phyloP scores from a whole-genome alignment of 2,888 invertebrate genomes.

The Nudaria mundana region DNA sequence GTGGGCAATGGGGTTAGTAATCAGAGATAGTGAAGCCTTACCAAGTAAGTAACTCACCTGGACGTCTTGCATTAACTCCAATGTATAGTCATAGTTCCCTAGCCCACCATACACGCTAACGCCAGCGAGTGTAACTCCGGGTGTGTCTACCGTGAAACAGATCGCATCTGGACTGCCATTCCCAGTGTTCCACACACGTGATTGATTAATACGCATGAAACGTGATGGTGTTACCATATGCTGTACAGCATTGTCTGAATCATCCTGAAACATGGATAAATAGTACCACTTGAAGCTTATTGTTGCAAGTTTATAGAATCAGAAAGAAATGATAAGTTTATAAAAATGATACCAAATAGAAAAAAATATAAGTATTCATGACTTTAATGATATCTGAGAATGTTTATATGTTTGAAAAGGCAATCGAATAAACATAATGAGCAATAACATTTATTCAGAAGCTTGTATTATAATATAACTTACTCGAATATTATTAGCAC shows the following conservation, averaged over 20 bases:
- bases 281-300: too few relatives aligned
- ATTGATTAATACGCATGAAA: constrained; percentile 94
- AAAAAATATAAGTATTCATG: too few relatives aligned
- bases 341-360: too few relatives aligned
- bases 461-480: too few relatives aligned
- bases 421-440: too few relatives aligned
- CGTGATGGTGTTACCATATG: constrained; percentile 93
- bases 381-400: too few relatives aligned
- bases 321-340: too few relatives aligned
- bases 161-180: constrained; percentile 98
- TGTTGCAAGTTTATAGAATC: too few relatives aligned
- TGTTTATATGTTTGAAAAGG: too few relatives aligned
- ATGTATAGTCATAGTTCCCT: constrained; percentile 93
- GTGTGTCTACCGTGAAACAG: constrained; percentile 94
- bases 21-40: too few relatives aligned
- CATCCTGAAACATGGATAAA: constrained; percentile 76
- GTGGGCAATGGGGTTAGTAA: too few relatives aligned
- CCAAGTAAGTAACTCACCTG: constrained; percentile 36
- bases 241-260: constrained; percentile 86
- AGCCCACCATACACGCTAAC: constrained; percentile 94
- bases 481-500: constrained; percentile 54
- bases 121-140: constrained; percentile 94
- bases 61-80: constrained; percentile 90
- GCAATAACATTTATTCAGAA: too few relatives aligned
- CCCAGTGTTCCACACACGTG: constrained; percentile 97